Percentiles rank a stretch among this genome's conserved stretches.
Conservation (phyloP, 1,140 invertebrate species). For the Bombus soroeensis region DNA sequence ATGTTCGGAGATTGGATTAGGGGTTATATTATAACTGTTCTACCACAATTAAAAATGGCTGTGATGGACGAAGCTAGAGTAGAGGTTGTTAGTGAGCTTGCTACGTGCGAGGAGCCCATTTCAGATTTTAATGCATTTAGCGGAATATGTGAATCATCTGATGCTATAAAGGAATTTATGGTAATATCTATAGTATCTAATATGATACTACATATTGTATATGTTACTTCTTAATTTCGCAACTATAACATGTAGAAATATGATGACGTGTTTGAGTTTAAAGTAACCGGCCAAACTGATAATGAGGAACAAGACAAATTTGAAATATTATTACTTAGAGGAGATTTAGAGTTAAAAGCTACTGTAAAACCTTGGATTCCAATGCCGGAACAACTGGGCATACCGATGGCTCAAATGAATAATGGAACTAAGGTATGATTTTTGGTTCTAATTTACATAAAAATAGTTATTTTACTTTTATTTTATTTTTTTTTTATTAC, state of each 20-base stretch:
- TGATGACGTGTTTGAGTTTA: too few species aligned
- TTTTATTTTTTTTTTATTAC: too few species aligned
- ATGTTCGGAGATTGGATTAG: slow-evolving; percentile 68
- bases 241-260: too few species aligned
- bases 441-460: background rate
- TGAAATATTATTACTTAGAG: slow-evolving; percentile 25
- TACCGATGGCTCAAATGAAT: slow-evolving; percentile 56
- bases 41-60: slow-evolving; percentile 59
- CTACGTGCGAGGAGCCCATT: slow-evolving; percentile 53
- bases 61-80: slow-evolving; percentile 71
- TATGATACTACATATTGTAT: too few species aligned
- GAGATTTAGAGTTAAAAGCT: slow-evolving; percentile 16
- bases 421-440: slow-evolving; percentile 63
- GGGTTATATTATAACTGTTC: slow-evolving; percentile 63
- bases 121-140: slow-evolving; percentile 51
- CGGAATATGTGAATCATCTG: slow-evolving; percentile 55
- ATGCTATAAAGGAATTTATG: background rate
- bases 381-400: slow-evolving; percentile 63
- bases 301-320: slow-evolving; percentile 20
- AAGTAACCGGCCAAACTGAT: background rate
- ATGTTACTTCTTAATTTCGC: too few species aligned
- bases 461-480: background rate
- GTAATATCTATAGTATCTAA: slow-evolving; percentile 18
- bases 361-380: slow-evolving; percentile 66
- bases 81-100: background rate